Evolutionary conservation across 2,797 vertebrate genomes (phyloP).

Genomic region (Zalophus californianus): DNA sequence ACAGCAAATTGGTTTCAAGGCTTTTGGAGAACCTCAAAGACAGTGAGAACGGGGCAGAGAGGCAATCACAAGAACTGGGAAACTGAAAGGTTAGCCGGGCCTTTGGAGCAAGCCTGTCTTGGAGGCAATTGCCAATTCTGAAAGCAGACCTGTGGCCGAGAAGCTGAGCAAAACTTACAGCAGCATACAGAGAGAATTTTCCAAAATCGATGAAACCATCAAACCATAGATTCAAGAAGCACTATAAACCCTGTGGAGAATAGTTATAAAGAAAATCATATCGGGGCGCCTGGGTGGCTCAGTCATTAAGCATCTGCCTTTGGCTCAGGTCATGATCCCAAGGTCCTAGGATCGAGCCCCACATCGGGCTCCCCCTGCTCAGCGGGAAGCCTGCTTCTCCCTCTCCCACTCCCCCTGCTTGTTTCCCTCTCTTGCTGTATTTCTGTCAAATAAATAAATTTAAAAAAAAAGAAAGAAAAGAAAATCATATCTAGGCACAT

Average conservation of each 20-base stretch:
- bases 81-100: background rate
- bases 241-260: background rate
- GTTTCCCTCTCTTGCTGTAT: too few relatives aligned
- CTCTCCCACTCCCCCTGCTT: too few relatives aligned
- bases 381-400: too few relatives aligned
- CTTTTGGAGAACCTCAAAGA: background rate
- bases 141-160: background rate
- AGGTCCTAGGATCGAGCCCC: too few relatives aligned
- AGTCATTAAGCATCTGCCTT: too few relatives aligned
- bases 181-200: background rate
- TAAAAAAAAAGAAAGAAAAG: background rate
- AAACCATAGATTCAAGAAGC: slow-evolving; percentile 31
- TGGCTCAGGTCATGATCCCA: too few relatives aligned
- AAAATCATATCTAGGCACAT: background rate
- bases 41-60: background rate
- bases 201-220: background rate
- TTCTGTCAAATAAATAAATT: too few relatives aligned
- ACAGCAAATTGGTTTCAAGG: background rate
- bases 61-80: background rate
- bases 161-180: background rate
- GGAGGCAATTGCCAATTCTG: background rate
- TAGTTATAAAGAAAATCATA: slow-evolving; percentile 19
- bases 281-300: background rate
- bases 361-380: too few relatives aligned
- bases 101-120: background rate